Evolutionary conservation across 2,888 invertebrate genomes (phyloP).

Genomic region (Epistrophe eligans): DNA sequence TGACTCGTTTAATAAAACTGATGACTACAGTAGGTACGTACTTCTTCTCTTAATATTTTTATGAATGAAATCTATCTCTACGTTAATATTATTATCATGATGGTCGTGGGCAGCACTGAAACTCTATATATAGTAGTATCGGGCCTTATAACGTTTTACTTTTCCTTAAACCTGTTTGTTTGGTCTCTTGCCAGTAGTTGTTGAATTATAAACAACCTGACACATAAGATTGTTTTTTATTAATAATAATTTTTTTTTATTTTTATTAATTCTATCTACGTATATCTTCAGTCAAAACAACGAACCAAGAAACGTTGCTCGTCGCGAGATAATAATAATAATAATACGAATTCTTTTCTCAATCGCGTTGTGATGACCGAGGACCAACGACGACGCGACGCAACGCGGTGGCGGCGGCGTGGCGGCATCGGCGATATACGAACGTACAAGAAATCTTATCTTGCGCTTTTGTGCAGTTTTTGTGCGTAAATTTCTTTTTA

Average conservation of each 20-base stretch:
- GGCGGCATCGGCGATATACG: neutral
- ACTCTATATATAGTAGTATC: neutral
- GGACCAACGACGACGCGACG: neutral
- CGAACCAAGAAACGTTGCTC: neutral
- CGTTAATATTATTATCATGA: conserved; percentile 5
- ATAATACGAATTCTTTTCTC: neutral
- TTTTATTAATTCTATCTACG: neutral
- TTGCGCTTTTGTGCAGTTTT: conserved; percentile 55
- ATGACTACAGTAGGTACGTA: neutral
- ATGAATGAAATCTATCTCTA: conserved; percentile 66
- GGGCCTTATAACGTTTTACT: conserved; percentile 61
- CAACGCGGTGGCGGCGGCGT: too few relatives aligned
- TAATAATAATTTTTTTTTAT: neutral
- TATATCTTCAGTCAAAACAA: conserved; percentile 18
- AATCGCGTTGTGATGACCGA: neutral
- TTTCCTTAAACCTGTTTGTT: conserved; percentile 69
- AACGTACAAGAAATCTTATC: conserved; percentile 38
- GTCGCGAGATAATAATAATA: conserved; percentile 12
- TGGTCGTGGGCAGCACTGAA: conserved; percentile 7
- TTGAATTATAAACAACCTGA: conserved; percentile 58
- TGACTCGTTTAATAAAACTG: neutral
- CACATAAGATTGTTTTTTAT: conserved; percentile 60
- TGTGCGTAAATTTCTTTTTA: conserved; percentile 73
- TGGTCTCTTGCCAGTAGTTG: conserved; percentile 43
- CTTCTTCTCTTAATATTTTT: conserved; percentile 57